Base-by-base conservation (phyloP, 2,888 invertebrate species). In the Amblyteles armatorius region DNA sequence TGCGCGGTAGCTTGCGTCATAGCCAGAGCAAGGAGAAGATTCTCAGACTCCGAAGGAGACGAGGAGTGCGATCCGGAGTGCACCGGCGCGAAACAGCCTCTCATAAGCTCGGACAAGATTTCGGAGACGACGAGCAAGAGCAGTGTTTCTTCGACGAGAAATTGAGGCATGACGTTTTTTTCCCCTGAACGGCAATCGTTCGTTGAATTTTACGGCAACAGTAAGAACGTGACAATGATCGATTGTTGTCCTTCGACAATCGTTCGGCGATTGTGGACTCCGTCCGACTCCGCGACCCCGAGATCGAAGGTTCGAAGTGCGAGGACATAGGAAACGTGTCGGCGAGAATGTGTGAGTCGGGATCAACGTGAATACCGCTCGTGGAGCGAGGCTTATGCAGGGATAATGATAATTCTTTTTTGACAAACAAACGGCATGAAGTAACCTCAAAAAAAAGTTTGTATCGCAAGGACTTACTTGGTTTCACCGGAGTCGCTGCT, bases 401-500 rank as follows among this genome's bases (percentile, higher is more conserved):
- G 50, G 60, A 60, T 22, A 29, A 29, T 13, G 40, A 57, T 3
- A 11, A 29, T 48, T 48, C 13, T 68, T 44, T 74, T 65, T 40
- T 80, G 50, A 72, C 63, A 68, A 44, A 55, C 63, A 65, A 76
- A 52, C 68, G 40, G 76, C 85, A n/a, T 73, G 80, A 83, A 44
- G 79, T 86, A 83, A 83, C 83, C 86, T 81, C 72, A 44, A 84
- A 68, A 77, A 44, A 16, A 48, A 48, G n/a, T 67, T 78, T 63
- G 71, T 82, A 13, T 50, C 16, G 7, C 36, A 16, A 26, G 88
- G 22, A 86, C 89, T 91, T 85, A 93, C 92, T 89, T 79, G 92
- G 92, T 87, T 93, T 93, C 9, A 92, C 94, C 88, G 87, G 95
- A 91, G 93, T 92, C 19, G 92, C 91, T 57, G 93, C 89, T 16